Percentiles rank a stretch among this genome's conserved stretches.
Conservation (phyloP, 2,797 vertebrate genomes). For the Eulemur albifrons region DNA sequence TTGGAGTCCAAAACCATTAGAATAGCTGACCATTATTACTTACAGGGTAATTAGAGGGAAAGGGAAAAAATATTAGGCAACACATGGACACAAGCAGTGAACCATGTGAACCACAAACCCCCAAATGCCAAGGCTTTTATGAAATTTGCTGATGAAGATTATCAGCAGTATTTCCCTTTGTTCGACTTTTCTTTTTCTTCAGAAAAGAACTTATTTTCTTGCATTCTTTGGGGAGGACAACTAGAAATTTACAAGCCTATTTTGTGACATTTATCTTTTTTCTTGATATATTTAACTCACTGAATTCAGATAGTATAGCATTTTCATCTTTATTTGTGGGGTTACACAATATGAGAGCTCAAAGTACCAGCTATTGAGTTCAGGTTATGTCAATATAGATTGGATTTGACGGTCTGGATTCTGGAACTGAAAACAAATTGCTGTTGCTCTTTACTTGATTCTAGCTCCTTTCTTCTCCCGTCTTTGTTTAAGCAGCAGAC, state of each 20-base stretch:
- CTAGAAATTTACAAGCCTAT: neutral
- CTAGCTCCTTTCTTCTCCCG: neutral
- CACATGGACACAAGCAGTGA: neutral
- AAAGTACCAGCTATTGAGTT: neutral
- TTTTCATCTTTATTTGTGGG: neutral
- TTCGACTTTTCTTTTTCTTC: neutral
- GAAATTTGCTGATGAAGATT: conserved; percentile 59
- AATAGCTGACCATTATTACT: conserved; percentile 35
- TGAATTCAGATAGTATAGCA: neutral
- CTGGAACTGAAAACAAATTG: neutral
- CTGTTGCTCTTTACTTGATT: neutral
- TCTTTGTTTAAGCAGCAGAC: neutral
- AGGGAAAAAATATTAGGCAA: conserved; percentile 32
- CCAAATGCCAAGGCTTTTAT: conserved; percentile 36
- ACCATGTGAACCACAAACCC: conserved; percentile 49
- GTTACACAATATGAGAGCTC: neutral
- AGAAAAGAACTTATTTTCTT: neutral
- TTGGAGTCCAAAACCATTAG: conserved; percentile 5
- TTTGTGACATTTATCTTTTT: conserved; percentile 44
- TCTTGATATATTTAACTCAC: conserved; percentile 17
- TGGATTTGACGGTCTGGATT: neutral
- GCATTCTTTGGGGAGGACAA: neutral
- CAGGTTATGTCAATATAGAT: neutral
- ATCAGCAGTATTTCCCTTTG: conserved; percentile 8
- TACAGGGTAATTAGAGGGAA: conserved; percentile 51